These are phyloP conservation scores for Scotopteryx bipunctaria DNA, from an alignment of 2,888 invertebrate genomes.

Conservation along the genomic window DNA sequence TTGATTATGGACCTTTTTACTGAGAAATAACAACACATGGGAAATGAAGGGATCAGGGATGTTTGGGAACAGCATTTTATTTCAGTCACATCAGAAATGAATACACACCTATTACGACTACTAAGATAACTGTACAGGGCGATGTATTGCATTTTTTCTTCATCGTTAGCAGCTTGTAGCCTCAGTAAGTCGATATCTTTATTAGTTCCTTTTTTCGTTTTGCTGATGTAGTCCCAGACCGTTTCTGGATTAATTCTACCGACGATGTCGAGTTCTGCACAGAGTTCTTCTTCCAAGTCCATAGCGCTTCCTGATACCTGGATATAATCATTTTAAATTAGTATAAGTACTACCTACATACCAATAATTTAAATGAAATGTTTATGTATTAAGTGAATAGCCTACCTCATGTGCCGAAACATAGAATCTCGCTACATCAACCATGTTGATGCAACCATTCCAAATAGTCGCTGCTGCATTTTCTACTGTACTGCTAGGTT, in stretches of 20 bases:
- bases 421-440: constrained; percentile 94
- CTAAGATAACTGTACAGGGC: constrained; percentile 95
- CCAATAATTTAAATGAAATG: not conserved
- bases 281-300: constrained; percentile 88
- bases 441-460: constrained; percentile 95
- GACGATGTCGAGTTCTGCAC: constrained; percentile 92
- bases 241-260: constrained; percentile 95
- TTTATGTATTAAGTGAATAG: not conserved
- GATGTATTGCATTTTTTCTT: constrained; percentile 92
- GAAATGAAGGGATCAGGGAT: constrained; percentile 29
- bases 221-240: constrained; percentile 96
- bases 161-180: constrained; percentile 90
- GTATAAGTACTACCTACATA: not conserved
- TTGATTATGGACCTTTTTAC: constrained; percentile 1
- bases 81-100: constrained; percentile 24
- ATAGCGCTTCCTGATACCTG: constrained; percentile 85
- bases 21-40: constrained; percentile 18
- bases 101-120: constrained; percentile 86
- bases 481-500: constrained; percentile 90
- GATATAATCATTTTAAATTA: constrained; percentile 7
- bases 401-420: constrained; percentile 90
- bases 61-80: constrained; percentile 35
- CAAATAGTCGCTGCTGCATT: constrained; percentile 84
- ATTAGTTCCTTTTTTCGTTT: constrained; percentile 93
- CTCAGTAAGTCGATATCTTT: constrained; percentile 94